A percentile compares a stretch with the other conserved stretches of the same genome.
Evolutionary conservation across 64 coral and sea anemone genomes (phyloP).

Genomic region (Catalaphyllia jardinei): DNA sequence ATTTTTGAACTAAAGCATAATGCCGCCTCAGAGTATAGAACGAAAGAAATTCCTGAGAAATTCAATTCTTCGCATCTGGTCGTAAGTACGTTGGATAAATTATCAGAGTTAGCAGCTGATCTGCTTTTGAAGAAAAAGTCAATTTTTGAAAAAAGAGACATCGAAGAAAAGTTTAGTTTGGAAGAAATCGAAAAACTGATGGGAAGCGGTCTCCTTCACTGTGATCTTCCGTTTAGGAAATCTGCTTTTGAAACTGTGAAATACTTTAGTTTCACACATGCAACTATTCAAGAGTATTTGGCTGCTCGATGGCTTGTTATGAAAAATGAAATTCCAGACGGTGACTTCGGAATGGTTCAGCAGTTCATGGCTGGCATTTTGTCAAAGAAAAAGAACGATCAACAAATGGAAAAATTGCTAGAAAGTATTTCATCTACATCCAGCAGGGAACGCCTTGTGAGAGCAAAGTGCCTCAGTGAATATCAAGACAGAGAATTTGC

Average conservation of each 20-base stretch:
- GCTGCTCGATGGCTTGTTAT: background rate
- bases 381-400: no score
- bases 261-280: no score
- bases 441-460: background rate
- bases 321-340: background rate
- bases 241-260: no score
- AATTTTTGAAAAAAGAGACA: no score
- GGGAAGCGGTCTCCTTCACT: background rate
- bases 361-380: no score
- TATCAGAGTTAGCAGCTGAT: background rate
- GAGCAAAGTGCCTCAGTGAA: constrained; percentile 37
- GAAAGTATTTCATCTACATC: background rate
- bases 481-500: constrained; percentile 32
- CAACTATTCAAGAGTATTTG: no score
- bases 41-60: background rate
- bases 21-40: no score
- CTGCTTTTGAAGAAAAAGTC: background rate
- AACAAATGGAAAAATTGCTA: background rate
- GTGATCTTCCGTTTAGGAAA: background rate
- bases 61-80: background rate
- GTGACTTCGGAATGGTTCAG: no score
- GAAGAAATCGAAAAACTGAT: background rate
- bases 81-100: background rate
- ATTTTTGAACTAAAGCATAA: no score
- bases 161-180: background rate